Conservation (phyloP, 2,888 invertebrate species). For the Empis stercorea region DNA sequence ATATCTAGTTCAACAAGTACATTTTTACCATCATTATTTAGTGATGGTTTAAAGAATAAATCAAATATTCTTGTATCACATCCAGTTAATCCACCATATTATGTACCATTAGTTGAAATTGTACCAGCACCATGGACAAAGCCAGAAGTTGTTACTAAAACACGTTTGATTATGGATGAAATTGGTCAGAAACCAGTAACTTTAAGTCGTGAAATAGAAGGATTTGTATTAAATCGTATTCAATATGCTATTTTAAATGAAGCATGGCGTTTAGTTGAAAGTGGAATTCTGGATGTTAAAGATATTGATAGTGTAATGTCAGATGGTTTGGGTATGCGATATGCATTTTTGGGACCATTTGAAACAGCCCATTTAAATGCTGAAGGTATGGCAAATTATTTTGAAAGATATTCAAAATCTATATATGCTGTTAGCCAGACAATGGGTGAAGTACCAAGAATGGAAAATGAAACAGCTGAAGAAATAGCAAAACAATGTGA, state of each 20-base stretch:
- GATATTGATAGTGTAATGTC: constrained; percentile 91
- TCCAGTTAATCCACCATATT: constrained; percentile 95
- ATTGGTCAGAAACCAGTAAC: constrained; percentile 88
- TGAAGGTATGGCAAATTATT: constrained; percentile 58
- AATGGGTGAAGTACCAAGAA: constrained; percentile 60
- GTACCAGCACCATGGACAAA: constrained; percentile 92
- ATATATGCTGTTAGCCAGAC: constrained; percentile 53
- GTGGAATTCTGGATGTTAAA: constrained; percentile 69
- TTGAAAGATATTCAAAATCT: constrained; percentile 48
- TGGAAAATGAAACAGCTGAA: constrained; percentile 53
- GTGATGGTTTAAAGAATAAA: constrained; percentile 62
- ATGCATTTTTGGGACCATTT: constrained; percentile 87
- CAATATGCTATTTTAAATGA: constrained; percentile 92
- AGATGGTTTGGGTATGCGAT: constrained; percentile 87
- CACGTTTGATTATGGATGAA: constrained; percentile 64
- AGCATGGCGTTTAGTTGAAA: constrained; percentile 75
- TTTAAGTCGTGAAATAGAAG: constrained; percentile 73
- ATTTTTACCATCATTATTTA: constrained; percentile 77
- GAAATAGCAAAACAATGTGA: constrained; percentile 61
- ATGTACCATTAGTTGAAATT: constrained; percentile 86
- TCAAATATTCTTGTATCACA: constrained; percentile 61
- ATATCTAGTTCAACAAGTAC: constrained; percentile 90
- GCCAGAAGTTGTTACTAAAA: constrained; percentile 56
- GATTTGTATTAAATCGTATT: constrained; percentile 86
- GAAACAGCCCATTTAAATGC: constrained; percentile 93